Evolutionary conservation across 2,113 vertebrate species (phyloP), one percentile per base, ranked within the genome.

Genomic region (Megaceryle torquata): DNA sequence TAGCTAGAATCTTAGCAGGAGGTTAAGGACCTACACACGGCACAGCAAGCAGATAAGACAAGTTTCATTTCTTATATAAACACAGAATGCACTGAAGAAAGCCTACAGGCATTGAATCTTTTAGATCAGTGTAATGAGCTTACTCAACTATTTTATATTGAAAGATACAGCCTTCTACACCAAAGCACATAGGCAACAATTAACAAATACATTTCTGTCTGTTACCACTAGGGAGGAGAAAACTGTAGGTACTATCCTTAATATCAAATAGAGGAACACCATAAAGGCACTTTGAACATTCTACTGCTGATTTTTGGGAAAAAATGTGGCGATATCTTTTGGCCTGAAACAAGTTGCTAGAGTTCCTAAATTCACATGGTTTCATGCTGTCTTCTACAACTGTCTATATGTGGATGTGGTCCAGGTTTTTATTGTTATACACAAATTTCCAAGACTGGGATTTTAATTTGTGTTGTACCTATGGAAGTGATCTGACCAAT

Each of bases 1-100:
- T 96, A 82, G 86, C 90, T 84, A 53, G 39, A 35, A 96, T 90
- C 94, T 83, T 96, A 95, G 92, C 95, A 83, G 95, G 93, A 95
- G 93, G 79, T 93, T 91, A 90, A 94, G 88, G 86, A 90, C 90
- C 69, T 72, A 91, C 29, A n/a, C 87, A 93, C 77, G 81, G 93
- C 92, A 88, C 90, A 96, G 92, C 81, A 92, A 90, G 88, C 35
- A 88, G 88, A 96, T 85, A 93, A 91, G 89, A 86, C 88, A 91
- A 92, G 24, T 65, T 82, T 84, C 48, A 53, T 93, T 94, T 91
- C 65, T 92, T 65, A 65, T 90, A 96, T 41, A 95, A 86, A 91
- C 90, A 86, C 85, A 81, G 54, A 90, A 48, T 68, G 43, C 86
- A 91, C 35, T 0, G 7, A 91, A 93, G 76, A 89, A 90, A 95